These are phyloP conservation scores for Lypha dubia DNA, from an alignment of 2,888 invertebrate species.

Conservation along the genomic window DNA sequence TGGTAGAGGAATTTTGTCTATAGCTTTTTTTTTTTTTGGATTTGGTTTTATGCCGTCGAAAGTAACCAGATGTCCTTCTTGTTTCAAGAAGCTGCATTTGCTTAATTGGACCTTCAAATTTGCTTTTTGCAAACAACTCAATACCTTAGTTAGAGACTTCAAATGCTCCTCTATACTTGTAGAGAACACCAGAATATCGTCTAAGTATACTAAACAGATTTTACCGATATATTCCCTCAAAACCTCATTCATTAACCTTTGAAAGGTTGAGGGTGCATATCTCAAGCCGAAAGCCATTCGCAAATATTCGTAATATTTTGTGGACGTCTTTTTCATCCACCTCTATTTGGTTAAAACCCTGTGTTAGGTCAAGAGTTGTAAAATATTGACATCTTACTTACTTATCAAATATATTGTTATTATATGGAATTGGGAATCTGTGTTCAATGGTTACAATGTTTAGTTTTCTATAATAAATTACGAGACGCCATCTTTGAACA, in stretches of 20 bases:
- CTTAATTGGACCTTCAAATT: conserved; percentile 53
- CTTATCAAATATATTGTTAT: not conserved
- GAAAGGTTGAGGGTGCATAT: too few relatives aligned
- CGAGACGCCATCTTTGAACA: conserved; percentile 13
- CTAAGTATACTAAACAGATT: conserved; percentile 38
- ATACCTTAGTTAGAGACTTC: too few relatives aligned
- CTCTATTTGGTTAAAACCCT: conserved; percentile 1
- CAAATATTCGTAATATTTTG: conserved; percentile 39
- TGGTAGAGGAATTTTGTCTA: conserved; percentile 10
- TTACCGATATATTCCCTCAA: too few relatives aligned
- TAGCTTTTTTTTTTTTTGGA: conserved; percentile 29
- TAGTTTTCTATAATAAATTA: conserved; percentile 5
- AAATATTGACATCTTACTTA: too few relatives aligned
- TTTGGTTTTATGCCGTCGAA: conserved; percentile 38
- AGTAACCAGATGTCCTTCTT: conserved; percentile 43
- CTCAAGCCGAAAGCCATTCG: conserved; percentile 44
- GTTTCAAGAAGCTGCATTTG: conserved; percentile 46
- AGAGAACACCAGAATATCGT: conserved; percentile 51
- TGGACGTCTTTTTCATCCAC: conserved; percentile 23
- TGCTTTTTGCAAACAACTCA: too few relatives aligned
- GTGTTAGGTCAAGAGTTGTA: not conserved
- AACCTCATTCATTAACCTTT: too few relatives aligned
- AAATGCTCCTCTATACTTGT: too few relatives aligned
- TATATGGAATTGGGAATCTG: conserved; percentile 9
- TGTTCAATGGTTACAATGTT: conserved; percentile 12